These are phyloP conservation scores for Acanthoscelides obtectus DNA, from an alignment of 2,888 invertebrate species.

Conservation along the genomic window DNA sequence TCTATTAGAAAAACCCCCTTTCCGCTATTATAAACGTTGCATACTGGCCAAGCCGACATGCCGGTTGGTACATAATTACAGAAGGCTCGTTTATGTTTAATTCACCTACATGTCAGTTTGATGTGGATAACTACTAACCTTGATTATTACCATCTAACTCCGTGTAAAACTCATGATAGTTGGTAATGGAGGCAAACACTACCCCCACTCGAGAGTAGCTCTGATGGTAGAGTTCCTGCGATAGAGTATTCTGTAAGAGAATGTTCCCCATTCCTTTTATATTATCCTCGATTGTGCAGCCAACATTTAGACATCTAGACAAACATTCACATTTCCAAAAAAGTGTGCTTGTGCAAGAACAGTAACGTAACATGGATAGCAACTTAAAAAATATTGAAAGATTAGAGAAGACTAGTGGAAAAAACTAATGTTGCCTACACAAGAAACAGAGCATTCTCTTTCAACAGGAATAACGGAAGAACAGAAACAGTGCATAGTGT, in stretches of 20 bases:
- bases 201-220: slow-evolving; percentile 88
- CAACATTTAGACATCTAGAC: slow-evolving; percentile 27
- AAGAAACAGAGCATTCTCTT: slow-evolving; percentile 12
- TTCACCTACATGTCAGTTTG: no score
- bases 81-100: no score
- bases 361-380: not conserved
- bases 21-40: no score
- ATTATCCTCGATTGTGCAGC: slow-evolving; percentile 29
- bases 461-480: slow-evolving; percentile 13
- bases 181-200: slow-evolving; percentile 88
- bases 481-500: slow-evolving; percentile 14
- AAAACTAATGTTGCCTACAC: slow-evolving; percentile 34
- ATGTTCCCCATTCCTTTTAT: slow-evolving; percentile 23
- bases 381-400: not conserved
- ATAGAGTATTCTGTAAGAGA: slow-evolving; percentile 54
- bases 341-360: not conserved
- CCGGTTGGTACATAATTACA: no score
- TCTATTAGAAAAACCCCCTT: no score
- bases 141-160: slow-evolving; percentile 90
- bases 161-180: slow-evolving; percentile 91
- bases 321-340: slow-evolving; percentile 6
- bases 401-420: not conserved
- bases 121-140: slow-evolving; percentile 46
- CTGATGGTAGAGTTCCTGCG: slow-evolving; percentile 88
- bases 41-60: no score